Evolutionary conservation across 2,888 invertebrate species (phyloP).

Genomic region (Ormyrus thymus): DNA sequence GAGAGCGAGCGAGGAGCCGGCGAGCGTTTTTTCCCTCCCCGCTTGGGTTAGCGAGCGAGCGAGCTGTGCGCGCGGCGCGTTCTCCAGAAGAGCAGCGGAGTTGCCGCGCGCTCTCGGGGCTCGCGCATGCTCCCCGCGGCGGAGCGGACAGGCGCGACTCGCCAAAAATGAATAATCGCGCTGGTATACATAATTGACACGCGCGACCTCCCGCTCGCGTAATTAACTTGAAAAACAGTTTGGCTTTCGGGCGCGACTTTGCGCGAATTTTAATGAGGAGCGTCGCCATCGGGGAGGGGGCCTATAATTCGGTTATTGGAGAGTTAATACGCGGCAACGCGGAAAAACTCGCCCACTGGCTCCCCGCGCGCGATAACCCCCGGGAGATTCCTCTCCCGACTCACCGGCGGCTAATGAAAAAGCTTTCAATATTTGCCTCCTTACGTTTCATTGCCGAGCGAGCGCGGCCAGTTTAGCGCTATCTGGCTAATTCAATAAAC

Average conservation of each 20-base stretch:
- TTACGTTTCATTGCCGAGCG: not conserved
- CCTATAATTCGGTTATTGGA: not conserved
- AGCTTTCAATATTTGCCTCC: not conserved
- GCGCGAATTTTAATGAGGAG: slow-evolving; percentile 22
- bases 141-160: not conserved
- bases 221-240: slow-evolving; percentile 26
- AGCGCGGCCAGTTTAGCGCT: not conserved
- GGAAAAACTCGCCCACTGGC: too few species aligned
- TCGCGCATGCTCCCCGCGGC: too few species aligned
- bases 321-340: too few species aligned
- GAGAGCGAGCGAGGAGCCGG: too few species aligned
- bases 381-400: too few species aligned
- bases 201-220: not conserved
- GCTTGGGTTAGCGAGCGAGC: too few species aligned
- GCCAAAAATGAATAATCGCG: slow-evolving; percentile 11
- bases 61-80: too few species aligned
- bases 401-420: too few species aligned
- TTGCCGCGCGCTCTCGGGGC: not conserved
- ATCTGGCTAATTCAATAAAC: slow-evolving; percentile 11
- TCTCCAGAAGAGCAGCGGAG: too few species aligned
- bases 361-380: too few species aligned
- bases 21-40: too few species aligned
- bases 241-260: slow-evolving; percentile 6
- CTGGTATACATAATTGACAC: not conserved
- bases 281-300: not conserved